Evolutionary conservation across 2,888 invertebrate genomes (phyloP).

Genomic region (Trichogramma evanescens): DNA sequence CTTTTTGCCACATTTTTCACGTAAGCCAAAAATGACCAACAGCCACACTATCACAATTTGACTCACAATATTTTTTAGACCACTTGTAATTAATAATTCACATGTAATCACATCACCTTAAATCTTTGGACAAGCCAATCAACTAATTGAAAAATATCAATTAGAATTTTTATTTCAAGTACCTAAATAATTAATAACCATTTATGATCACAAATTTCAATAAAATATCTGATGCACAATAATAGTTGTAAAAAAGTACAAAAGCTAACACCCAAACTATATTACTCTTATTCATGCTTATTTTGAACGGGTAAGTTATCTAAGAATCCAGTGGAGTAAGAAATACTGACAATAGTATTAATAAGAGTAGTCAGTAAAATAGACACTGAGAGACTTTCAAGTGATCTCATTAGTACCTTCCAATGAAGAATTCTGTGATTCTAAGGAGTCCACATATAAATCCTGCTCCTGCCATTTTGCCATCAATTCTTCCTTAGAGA

Average conservation of each 20-base stretch:
- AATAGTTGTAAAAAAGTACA: not conserved
- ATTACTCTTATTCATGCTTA: no score
- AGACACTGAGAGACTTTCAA: constrained; percentile 36
- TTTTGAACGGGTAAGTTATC: no score
- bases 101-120: constrained; percentile 21
- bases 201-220: not conserved
- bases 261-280: no score
- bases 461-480: constrained; percentile 70
- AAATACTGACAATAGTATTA: no score
- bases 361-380: no score
- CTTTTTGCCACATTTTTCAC: constrained; percentile 6
- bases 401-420: constrained; percentile 61
- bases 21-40: constrained; percentile 8
- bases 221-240: not conserved
- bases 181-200: constrained; percentile 14
- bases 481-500: constrained; percentile 60
- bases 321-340: no score
- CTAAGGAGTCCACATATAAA: constrained; percentile 67
- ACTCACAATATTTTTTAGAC: constrained; percentile 15
- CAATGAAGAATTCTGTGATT: constrained; percentile 67
- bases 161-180: constrained; percentile 4
- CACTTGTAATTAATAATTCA: constrained; percentile 17
- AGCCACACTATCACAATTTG: constrained; percentile 25
- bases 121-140: constrained; percentile 5
- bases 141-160: no score